A percentile compares a stretch with the other conserved stretches of the same genome.
These are phyloP conservation scores for Rhinolophus sinicus DNA, from an alignment of 2,113 vertebrate species.

Conservation along the genomic window DNA sequence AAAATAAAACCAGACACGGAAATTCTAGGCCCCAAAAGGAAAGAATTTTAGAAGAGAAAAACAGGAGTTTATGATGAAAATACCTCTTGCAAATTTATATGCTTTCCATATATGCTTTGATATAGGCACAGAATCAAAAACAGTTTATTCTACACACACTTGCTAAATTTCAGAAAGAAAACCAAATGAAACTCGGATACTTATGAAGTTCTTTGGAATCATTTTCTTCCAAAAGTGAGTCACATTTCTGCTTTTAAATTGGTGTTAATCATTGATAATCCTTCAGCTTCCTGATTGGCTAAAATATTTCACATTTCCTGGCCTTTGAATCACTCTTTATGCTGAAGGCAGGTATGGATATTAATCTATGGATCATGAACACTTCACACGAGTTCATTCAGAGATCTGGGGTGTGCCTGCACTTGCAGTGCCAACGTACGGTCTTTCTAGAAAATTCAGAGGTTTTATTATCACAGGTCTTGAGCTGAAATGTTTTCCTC, in stretches of 20 bases:
- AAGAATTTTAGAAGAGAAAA: constrained; percentile 46
- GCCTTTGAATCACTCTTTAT: constrained; percentile 50
- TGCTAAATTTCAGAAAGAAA: constrained; percentile 56
- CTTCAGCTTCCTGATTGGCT: constrained; percentile 59
- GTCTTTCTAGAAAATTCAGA: constrained; percentile 63
- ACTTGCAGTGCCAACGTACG: constrained; percentile 54
- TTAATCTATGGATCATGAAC: constrained; percentile 70
- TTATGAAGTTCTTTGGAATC: constrained; percentile 24
- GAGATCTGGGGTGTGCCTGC: background rate
- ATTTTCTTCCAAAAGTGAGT: constrained; percentile 63
- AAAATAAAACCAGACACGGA: constrained; percentile 55
- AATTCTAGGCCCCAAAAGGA: constrained; percentile 14
- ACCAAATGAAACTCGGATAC: constrained; percentile 52
- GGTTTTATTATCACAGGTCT: constrained; percentile 64
- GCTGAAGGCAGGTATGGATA: constrained; percentile 37
- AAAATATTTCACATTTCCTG: constrained; percentile 39
- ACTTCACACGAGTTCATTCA: constrained; percentile 53
- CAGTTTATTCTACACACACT: constrained; percentile 60
- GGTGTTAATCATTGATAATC: constrained; percentile 65
- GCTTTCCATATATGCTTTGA: constrained; percentile 15
- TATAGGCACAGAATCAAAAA: constrained; percentile 46
- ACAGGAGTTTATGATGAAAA: constrained; percentile 52
- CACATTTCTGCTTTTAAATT: constrained; percentile 50
- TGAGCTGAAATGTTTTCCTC: constrained; percentile 68
- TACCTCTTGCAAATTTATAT: constrained; percentile 14